phyloP scores from a whole-genome alignment of 2,113 vertebrate species.

The Trichomycterus rosablanca region DNA sequence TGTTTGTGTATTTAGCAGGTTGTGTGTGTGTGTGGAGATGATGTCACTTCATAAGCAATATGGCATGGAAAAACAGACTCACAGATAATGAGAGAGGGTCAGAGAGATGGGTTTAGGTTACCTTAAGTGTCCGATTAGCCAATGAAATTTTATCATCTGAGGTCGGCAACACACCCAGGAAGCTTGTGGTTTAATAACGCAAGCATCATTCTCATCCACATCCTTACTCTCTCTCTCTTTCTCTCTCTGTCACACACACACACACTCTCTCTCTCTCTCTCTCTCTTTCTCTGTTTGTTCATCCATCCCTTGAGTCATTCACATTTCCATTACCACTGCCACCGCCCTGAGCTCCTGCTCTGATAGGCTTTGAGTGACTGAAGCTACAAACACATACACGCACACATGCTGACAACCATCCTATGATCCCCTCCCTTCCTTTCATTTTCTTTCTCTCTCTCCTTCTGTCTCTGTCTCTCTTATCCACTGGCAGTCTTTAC shows the following conservation, averaged over 20 bases:
- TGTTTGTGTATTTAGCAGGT: not conserved
- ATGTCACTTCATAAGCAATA: constrained; percentile 34
- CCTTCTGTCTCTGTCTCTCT: constrained; percentile 21
- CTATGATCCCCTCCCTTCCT: constrained; percentile 17
- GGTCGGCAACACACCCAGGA: constrained; percentile 21
- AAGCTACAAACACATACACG: constrained; percentile 26
- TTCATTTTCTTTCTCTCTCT: constrained; percentile 7
- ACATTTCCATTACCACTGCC: constrained; percentile 48
- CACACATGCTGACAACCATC: constrained; percentile 26
- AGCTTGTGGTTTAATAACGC: constrained; percentile 4
- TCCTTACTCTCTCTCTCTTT: not conserved
- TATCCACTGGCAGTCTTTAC: constrained; percentile 51
- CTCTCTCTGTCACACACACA: not conserved
- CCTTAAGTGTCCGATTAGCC: constrained; percentile 1
- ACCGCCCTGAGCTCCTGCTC: constrained; percentile 40
- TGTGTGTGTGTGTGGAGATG: constrained; percentile 23
- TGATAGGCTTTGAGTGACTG: constrained; percentile 46
- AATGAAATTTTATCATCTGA: constrained; percentile 17
- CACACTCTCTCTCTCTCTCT: not conserved
- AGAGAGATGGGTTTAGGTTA: not conserved
- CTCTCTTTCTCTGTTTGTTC: not conserved
- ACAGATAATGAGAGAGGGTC: not conserved
- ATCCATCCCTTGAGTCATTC: constrained; percentile 48
- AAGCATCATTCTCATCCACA: constrained; percentile 19
- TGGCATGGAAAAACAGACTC: constrained; percentile 13